Percentiles rank a stretch among this genome's conserved stretches.
phyloP scores from a whole-genome alignment of 2,113 vertebrate genomes.

The Bubo blakistoni region DNA sequence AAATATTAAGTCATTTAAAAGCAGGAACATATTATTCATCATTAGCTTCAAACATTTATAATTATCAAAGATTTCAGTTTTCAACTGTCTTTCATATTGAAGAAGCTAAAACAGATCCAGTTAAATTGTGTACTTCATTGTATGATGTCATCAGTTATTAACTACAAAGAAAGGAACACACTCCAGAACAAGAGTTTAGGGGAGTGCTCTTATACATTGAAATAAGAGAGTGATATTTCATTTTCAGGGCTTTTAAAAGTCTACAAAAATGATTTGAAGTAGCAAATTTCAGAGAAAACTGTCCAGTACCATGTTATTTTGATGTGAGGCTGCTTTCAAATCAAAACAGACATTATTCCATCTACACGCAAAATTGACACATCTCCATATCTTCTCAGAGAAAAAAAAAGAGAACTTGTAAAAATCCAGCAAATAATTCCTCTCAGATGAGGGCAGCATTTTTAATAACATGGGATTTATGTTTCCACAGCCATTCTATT shows the following conservation, averaged over 20 bases:
- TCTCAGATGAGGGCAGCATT: neutral
- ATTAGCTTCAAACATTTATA: neutral
- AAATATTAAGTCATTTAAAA: neutral
- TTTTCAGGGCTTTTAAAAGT: neutral
- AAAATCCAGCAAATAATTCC: neutral
- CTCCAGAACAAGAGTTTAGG: neutral
- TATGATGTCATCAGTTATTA: neutral
- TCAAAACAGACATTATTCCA: neutral
- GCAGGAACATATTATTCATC: neutral
- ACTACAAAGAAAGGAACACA: neutral
- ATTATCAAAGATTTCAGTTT: neutral
- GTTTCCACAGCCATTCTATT: neutral
- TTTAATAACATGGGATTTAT: neutral
- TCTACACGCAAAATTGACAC: neutral
- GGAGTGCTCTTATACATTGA: neutral
- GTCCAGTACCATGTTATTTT: neutral
- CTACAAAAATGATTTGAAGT: neutral
- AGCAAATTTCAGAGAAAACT: neutral
- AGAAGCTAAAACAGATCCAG: neutral
- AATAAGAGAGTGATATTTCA: neutral
- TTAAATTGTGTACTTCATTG: neutral
- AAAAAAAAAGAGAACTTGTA: neutral
- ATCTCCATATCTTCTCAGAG: neutral
- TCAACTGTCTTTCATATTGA: neutral
- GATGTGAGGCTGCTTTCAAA: neutral